A percentile compares a stretch with the other conserved stretches of the same genome.
These are phyloP conservation scores for Euglossa dilemma DNA, from an alignment of 1,140 invertebrate species.

Conservation along the genomic window DNA sequence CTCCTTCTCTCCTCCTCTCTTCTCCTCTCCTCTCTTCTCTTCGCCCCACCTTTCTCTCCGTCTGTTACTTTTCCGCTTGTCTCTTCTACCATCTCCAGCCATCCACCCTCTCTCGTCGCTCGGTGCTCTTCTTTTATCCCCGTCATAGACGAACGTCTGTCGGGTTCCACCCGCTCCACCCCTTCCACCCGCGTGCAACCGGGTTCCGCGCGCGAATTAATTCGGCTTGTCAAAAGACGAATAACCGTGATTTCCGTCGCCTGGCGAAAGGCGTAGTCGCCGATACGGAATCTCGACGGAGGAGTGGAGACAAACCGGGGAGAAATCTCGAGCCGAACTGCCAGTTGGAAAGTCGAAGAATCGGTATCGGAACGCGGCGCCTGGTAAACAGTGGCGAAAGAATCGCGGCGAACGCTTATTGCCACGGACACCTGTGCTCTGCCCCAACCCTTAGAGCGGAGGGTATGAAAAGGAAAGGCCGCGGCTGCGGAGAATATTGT, in stretches of 20 bases:
- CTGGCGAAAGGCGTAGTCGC: background rate
- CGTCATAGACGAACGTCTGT: constrained; percentile 38
- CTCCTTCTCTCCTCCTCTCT: too few species aligned
- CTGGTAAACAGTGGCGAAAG: background rate
- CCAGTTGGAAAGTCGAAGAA: background rate
- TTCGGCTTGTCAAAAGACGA: constrained; percentile 41
- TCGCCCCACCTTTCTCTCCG: constrained; percentile 47
- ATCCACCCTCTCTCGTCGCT: constrained; percentile 41
- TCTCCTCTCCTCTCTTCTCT: too few species aligned
- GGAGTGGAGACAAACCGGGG: background rate
- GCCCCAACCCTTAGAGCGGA: background rate
- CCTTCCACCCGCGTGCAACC: too few species aligned
- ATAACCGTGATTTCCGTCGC: constrained; percentile 14
- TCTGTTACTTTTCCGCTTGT: constrained; percentile 59
- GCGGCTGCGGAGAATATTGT: constrained; percentile 61
- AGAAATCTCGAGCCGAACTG: background rate
- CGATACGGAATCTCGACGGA: background rate
- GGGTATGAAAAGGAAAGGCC: constrained; percentile 30
- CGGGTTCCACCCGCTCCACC: too few species aligned
- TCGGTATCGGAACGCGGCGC: background rate
- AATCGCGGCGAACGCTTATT: constrained; percentile 34
- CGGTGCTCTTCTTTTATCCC: constrained; percentile 6
- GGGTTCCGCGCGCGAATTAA: constrained; percentile 30
- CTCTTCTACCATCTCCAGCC: constrained; percentile 50
- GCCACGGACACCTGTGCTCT: constrained; percentile 43